phyloP scores from a whole-genome alignment of 2,888 invertebrate genomes.

The Nasonia oneida region DNA sequence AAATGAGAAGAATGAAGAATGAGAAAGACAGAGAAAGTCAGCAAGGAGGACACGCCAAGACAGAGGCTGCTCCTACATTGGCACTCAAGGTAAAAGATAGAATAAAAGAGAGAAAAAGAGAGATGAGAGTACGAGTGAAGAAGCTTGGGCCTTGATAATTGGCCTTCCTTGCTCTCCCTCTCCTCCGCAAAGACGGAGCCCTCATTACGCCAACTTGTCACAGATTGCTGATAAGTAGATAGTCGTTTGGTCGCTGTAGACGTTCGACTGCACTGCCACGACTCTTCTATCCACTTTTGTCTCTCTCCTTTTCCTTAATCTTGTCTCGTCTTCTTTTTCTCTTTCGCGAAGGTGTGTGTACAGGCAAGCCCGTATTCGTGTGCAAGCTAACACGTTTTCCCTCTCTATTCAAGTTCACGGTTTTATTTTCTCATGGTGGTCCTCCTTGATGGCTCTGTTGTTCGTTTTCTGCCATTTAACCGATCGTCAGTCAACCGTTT shows the following conservation, averaged over 20 bases:
- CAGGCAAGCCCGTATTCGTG: neutral
- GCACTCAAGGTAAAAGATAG: slow-evolving; percentile 29
- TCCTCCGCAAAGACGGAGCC: slow-evolving; percentile 69
- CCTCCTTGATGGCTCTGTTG: neutral
- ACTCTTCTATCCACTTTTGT: slow-evolving; percentile 38
- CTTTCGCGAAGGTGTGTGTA: neutral
- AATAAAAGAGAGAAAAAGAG: slow-evolving; percentile 24
- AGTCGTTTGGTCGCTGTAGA: slow-evolving; percentile 66
- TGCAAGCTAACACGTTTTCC: neutral
- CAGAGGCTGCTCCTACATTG: slow-evolving; percentile 38
- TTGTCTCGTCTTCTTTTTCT: slow-evolving; percentile 29
- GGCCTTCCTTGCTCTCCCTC: slow-evolving; percentile 66
- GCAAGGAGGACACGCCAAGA: slow-evolving; percentile 32
- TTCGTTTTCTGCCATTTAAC: slow-evolving; percentile 30
- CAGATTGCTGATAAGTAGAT: slow-evolving; percentile 74
- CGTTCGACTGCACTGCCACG: slow-evolving; percentile 27
- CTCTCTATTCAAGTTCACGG: neutral
- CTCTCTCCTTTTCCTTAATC: slow-evolving; percentile 53
- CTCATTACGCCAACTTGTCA: slow-evolving; percentile 76
- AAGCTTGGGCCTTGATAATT: slow-evolving; percentile 68
- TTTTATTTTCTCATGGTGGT: slow-evolving; percentile 21
- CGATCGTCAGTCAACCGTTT: neutral
- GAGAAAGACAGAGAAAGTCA: slow-evolving; percentile 11
- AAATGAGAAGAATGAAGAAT: neutral
- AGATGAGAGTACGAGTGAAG: slow-evolving; percentile 63